phyloP scores from a whole-genome alignment of 2,888 invertebrate species.

The Strigamia maritima region DNA sequence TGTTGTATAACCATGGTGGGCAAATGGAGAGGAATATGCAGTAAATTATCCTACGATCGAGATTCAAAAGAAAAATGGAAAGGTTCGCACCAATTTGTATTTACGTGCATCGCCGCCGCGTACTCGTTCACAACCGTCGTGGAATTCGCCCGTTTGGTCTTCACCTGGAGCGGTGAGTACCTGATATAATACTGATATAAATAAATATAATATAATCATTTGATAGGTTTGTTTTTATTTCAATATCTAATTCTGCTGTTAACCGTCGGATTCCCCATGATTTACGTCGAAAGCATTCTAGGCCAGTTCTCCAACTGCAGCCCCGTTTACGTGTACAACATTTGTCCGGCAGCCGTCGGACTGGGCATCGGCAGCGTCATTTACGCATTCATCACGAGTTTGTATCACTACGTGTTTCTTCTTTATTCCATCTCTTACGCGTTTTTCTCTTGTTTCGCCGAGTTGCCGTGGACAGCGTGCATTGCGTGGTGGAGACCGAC shows the following conservation, averaged over 20 bases:
- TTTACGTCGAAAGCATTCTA: background rate
- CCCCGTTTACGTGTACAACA: background rate
- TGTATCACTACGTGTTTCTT: background rate
- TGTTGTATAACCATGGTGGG: background rate
- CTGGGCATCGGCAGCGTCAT: background rate
- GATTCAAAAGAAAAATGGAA: background rate
- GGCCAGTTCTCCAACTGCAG: background rate
- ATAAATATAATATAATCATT: too few species aligned
- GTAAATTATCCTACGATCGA: background rate
- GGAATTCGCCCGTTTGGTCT: background rate
- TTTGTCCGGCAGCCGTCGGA: background rate
- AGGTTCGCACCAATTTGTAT: background rate
- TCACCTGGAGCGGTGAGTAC: background rate
- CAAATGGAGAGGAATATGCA: background rate
- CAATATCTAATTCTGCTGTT: background rate
- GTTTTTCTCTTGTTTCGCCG: background rate
- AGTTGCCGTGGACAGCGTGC: background rate
- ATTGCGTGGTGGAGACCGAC: background rate
- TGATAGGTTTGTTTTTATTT: background rate
- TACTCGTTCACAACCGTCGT: background rate
- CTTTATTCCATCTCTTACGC: background rate
- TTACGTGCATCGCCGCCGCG: background rate
- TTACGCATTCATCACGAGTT: background rate
- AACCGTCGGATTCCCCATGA: background rate
- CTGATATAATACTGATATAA: too few species aligned